Conservation (phyloP, 2,888 invertebrate species). For the Lacanobia wlatinum region DNA sequence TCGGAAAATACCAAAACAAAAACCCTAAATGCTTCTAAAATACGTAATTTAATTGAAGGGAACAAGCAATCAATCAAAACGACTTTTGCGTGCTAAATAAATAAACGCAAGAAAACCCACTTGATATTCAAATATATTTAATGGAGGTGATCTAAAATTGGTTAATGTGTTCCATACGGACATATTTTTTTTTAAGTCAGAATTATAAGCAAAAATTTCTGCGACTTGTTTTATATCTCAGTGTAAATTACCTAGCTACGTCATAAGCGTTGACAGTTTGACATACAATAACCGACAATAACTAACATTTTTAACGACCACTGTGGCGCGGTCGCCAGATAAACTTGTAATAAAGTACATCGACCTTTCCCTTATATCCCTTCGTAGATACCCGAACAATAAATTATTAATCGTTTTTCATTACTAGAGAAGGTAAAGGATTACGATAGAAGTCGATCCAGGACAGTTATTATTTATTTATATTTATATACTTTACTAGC, state of each 20-base stretch:
- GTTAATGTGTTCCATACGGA: not conserved
- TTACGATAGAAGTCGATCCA: too few relatives aligned
- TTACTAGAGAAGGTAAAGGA: too few relatives aligned
- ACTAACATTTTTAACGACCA: not conserved
- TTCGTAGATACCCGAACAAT: too few relatives aligned
- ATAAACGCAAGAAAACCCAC: not conserved
- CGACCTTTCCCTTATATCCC: too few relatives aligned
- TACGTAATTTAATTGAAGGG: not conserved
- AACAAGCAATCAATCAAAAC: not conserved
- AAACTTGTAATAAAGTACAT: too few relatives aligned
- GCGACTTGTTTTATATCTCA: too few relatives aligned
- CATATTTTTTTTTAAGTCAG: not conserved
- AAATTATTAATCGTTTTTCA: too few relatives aligned
- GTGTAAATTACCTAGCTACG: too few relatives aligned
- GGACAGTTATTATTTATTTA: too few relatives aligned
- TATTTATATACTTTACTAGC: too few relatives aligned
- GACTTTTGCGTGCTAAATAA: slow-evolving; percentile 2
- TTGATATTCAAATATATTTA: not conserved
- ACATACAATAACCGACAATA: not conserved
- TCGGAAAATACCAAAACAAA: not conserved
- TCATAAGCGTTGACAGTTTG: too few relatives aligned
- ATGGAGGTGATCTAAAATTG: not conserved
- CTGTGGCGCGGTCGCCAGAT: too few relatives aligned
- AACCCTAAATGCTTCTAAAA: not conserved
- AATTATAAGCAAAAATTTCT: not conserved